These are phyloP conservation scores for Aspidiotus rigidus DNA, from an alignment of 2,888 invertebrate species.

Conservation along the genomic window DNA sequence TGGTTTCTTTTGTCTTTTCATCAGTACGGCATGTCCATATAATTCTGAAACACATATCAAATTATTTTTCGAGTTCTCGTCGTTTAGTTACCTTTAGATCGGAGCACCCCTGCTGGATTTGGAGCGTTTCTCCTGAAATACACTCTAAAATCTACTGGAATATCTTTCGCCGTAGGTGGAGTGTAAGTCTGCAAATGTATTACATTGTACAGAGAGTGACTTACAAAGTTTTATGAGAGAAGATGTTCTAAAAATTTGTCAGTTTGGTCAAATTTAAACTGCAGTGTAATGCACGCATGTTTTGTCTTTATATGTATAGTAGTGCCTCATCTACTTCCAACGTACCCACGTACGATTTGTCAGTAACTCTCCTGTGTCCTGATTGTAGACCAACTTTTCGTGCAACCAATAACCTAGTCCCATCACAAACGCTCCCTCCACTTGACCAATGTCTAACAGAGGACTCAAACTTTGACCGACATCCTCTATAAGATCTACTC, in stretches of 20 bases:
- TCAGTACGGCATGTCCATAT: too few species aligned
- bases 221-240: neutral
- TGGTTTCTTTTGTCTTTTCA: too few species aligned
- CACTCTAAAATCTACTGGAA: constrained; percentile 86
- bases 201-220: neutral
- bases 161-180: constrained; percentile 84
- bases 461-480: constrained; percentile 90
- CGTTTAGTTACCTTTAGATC: constrained; percentile 62
- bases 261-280: too few species aligned
- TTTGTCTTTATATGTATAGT: constrained; percentile 72
- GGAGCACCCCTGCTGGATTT: constrained; percentile 84
- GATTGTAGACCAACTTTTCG: constrained; percentile 25
- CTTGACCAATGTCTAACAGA: constrained; percentile 92
- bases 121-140: constrained; percentile 77
- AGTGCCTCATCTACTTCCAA: neutral
- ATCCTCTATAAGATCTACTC: constrained; percentile 94
- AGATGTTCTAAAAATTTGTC: constrained; percentile 44
- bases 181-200: constrained; percentile 54
- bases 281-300: constrained; percentile 60
- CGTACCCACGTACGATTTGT: constrained; percentile 27
- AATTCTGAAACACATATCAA: neutral
- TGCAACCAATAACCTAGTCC: constrained; percentile 47
- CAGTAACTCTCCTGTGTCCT: constrained; percentile 21
- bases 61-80: neutral
- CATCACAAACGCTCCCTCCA: constrained; percentile 90